phyloP scores from a whole-genome alignment of 2,797 vertebrate species.

The Limosa lapponica region DNA sequence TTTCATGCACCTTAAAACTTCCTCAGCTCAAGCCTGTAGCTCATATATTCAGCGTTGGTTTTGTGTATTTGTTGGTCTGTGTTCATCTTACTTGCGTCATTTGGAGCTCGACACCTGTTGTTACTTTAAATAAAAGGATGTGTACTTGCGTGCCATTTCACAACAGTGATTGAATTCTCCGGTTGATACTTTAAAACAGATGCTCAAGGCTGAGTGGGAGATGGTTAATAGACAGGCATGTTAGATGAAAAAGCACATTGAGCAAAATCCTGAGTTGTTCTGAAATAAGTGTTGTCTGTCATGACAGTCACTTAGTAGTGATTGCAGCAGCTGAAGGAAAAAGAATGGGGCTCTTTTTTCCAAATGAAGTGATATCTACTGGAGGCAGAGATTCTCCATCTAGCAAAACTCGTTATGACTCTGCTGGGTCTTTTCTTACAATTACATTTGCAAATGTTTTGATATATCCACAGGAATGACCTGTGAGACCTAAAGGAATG shows the following conservation, averaged over 20 bases:
- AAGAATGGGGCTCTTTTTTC: not conserved
- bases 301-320: not conserved
- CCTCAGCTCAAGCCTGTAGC: not conserved
- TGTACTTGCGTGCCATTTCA: not conserved
- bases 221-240: not conserved
- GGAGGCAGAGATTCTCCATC: not conserved
- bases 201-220: not conserved
- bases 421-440: not conserved
- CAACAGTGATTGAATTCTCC: not conserved
- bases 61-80: not conserved
- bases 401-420: not conserved
- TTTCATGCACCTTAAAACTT: not conserved
- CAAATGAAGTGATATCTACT: not conserved
- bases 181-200: not conserved
- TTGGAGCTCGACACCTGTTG: not conserved
- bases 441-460: not conserved
- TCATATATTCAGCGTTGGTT: not conserved
- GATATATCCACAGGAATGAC: not conserved
- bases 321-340: not conserved
- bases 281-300: not conserved
- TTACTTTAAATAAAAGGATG: not conserved
- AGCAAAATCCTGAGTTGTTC: not conserved
- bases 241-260: not conserved
- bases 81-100: rapidly evolving
- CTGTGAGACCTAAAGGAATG: not conserved